Evolutionary conservation across 2,888 invertebrate species (phyloP), one percentile per base, ranked within the genome.

Genomic region (Vandiemenella viatica): DNA sequence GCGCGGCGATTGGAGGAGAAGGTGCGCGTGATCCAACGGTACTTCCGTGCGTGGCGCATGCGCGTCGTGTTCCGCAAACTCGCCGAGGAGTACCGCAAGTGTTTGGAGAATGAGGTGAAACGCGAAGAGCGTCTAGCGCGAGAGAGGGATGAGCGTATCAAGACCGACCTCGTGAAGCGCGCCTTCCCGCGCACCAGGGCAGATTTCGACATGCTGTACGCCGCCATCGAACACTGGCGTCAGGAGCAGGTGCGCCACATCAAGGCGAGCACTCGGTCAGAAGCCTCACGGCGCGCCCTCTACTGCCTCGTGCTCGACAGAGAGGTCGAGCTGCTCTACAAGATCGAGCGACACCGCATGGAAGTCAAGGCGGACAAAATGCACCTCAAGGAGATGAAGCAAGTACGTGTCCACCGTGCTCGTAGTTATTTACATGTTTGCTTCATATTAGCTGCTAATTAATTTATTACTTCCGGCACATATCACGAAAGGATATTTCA

Each of bases 201-300:
- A 57, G 86, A 86, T 63, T 87, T 86, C 58, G 79, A 81, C 56
- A 74, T 83, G 67, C 66, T 87, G 1, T 83, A 80, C 60, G 72
- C 75, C 17, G 74, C 78, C 75, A 71, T 75, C 37, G 83, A 80
- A 57, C 70, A 72, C 19, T 82, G 82, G 82, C 77, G 78, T 62
- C 71, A 72, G 55, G 72, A 73, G 13, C 76, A 79, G 67, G 71
- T 76, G 48, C 66, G 75, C 45, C 70, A 10, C 15, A 38, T 38
- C 17, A 77, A 54, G 80, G 8, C n/a, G 17, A 15, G 10, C 8
- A 17, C n/a, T 8, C 68, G 53, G 66, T 75, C 60, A 76, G 79
- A 58, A 75, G 79, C 79, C 2, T 75, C 79, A 0, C 78, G 79
- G 62, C 76, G 80, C 47, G 78, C 83, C 0, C 81, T 81, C 62